These are phyloP conservation scores for Caenorhabditis angaria DNA, from an alignment of 2,888 invertebrate genomes.

Conservation along the genomic window DNA sequence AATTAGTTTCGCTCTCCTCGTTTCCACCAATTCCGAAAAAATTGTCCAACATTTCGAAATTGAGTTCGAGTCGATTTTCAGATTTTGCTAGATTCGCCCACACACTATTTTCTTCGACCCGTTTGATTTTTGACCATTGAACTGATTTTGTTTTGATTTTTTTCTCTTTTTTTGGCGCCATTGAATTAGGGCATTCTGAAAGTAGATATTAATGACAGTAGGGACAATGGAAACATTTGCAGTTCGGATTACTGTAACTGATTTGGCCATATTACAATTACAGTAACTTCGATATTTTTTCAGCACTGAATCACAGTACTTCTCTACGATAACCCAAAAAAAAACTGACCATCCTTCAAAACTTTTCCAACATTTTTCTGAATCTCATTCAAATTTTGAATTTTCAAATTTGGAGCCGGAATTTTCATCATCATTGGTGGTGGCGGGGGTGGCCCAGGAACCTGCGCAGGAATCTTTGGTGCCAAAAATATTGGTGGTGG, in stretches of 20 bases:
- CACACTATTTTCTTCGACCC: slow-evolving; percentile 27
- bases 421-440: slow-evolving; percentile 7
- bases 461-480: slow-evolving; percentile 28
- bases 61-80: slow-evolving; percentile 14
- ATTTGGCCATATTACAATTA: no score
- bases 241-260: no score
- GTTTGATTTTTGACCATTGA: slow-evolving; percentile 43
- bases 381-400: background rate
- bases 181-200: slow-evolving; percentile 38
- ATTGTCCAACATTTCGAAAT: slow-evolving; percentile 38
- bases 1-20: no score
- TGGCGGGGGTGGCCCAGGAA: slow-evolving; percentile 9
- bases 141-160: slow-evolving; percentile 46
- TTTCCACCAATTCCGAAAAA: slow-evolving; percentile 41
- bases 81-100: slow-evolving; percentile 31
- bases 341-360: background rate
- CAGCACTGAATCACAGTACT: background rate
- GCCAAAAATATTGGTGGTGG: slow-evolving; percentile 19
- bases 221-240: background rate
- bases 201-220: background rate
- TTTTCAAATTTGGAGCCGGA: background rate
- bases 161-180: slow-evolving; percentile 45
- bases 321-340: background rate
- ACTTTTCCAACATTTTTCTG: background rate
- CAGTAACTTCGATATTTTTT: background rate